Conservation (phyloP, 2,888 invertebrate genomes). For the Dione vanillae region DNA sequence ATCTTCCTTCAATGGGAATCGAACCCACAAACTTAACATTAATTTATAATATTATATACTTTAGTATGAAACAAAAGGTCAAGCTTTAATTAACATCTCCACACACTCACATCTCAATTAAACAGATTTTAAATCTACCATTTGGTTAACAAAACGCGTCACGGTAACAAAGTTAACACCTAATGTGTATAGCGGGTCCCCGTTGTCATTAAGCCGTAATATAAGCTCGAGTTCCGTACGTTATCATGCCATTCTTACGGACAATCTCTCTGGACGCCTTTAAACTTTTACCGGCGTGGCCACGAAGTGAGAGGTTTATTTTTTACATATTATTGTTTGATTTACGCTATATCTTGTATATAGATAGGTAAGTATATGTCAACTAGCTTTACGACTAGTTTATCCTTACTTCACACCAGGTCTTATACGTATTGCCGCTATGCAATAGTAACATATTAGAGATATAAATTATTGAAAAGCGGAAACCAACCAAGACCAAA, state of each 20-base stretch:
- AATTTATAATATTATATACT: too few species aligned
- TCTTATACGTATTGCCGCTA: too few species aligned
- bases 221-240: constrained; percentile 43
- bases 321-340: constrained; percentile 6
- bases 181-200: constrained; percentile 35
- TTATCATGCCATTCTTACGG: constrained; percentile 40
- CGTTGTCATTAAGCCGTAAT: constrained; percentile 41
- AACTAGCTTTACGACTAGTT: too few species aligned
- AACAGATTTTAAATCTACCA: constrained; percentile 7
- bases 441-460: too few species aligned
- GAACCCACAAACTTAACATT: too few species aligned
- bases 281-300: constrained; percentile 39
- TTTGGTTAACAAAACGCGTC: constrained; percentile 21
- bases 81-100: not conserved
- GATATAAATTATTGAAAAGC: too few species aligned
- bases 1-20: too few species aligned
- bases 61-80: too few species aligned
- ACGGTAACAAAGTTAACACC: constrained; percentile 37
- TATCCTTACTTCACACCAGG: too few species aligned
- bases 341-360: not conserved
- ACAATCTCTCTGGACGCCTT: constrained; percentile 44
- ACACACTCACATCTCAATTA: constrained; percentile 13
- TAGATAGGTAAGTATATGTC: too few species aligned
- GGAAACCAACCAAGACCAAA: too few species aligned
- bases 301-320: constrained; percentile 27